Evolutionary conservation across 2,888 invertebrate species (phyloP), one percentile per base, ranked within the genome.

Genomic region (Ormyrus nitidulus): DNA sequence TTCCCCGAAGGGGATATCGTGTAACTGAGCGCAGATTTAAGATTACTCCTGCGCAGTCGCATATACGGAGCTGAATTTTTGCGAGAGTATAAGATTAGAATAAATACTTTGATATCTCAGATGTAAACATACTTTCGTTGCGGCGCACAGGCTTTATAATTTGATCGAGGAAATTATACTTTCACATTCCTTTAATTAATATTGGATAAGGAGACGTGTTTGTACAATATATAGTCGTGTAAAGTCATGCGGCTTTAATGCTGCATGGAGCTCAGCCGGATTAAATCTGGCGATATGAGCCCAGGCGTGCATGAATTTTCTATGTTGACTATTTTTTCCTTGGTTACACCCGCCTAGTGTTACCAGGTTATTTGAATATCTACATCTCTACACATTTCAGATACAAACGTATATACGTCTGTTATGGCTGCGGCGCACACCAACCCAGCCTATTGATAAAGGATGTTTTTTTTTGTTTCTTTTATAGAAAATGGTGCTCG

Each of bases 321-420:
- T 58, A 71, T 71, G 74, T 74, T 56, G 66, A 74, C 65, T 78
- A 77, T 80, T 66, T 74, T 73, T 74, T 68, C 58, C 72, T 56
- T 46, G 54, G 62, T 66, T 53, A 58, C 71, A 75, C 53, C 34
- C 51, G 54, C 64, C 61, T 58, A 72, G 72, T 71, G 56, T 64
- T 71, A 48, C 70, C 66, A 44, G 19, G 76, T 61, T 74, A 82
- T 82, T 82, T 82, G 81, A 82, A 82, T 82, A 82, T 82, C 81
- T 82, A 82, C 79, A 82, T 82, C 81, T 70, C 79, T 56, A 65
- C 76, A 79, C 70, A 77, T 77, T 81, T 77, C 56, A 77, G 79
- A 79, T 79, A 79, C 79, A 76, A 71, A 70, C 77, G n/a, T 61
- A 34, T 34, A 13, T 46, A 72, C 59, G 34, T 69, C 46, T 72